Evolutionary conservation across 1,140 invertebrate species (phyloP).

Genomic region (Aricia agestis): DNA sequence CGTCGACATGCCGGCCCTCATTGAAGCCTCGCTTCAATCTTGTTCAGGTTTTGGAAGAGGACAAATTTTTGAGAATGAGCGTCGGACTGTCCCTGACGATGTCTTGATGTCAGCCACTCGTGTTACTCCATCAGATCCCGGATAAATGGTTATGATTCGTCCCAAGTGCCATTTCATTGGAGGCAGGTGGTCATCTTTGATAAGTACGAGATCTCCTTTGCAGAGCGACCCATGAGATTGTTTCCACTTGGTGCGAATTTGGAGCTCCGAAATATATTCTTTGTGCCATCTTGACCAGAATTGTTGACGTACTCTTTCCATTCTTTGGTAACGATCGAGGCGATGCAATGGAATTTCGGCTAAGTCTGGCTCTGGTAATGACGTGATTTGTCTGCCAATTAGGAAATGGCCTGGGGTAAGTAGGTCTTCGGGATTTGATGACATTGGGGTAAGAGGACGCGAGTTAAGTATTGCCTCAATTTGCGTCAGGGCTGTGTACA

Average conservation of each 20-base stretch:
- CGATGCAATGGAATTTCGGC: background rate
- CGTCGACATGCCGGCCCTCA: too few relatives aligned
- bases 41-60: too few relatives aligned
- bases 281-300: constrained; percentile 6
- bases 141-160: background rate
- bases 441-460: too few relatives aligned
- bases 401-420: too few relatives aligned
- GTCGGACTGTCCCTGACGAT: background rate
- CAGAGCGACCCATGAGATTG: background rate
- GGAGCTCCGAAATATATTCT: constrained; percentile 1
- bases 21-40: too few relatives aligned
- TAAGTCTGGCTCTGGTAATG: too few relatives aligned
- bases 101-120: background rate
- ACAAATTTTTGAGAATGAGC: too few relatives aligned
- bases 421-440: too few relatives aligned
- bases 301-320: background rate
- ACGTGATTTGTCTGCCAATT: too few relatives aligned
- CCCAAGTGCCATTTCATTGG: background rate
- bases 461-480: too few relatives aligned
- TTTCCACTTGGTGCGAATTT: background rate
- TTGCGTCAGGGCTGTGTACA: too few relatives aligned
- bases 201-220: background rate
- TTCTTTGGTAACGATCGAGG: background rate
- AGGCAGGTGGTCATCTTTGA: background rate
- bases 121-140: background rate